These are phyloP conservation scores for Caenorhabditis sp. DNA, from an alignment of 2,888 invertebrate genomes.

Conservation along the genomic window DNA sequence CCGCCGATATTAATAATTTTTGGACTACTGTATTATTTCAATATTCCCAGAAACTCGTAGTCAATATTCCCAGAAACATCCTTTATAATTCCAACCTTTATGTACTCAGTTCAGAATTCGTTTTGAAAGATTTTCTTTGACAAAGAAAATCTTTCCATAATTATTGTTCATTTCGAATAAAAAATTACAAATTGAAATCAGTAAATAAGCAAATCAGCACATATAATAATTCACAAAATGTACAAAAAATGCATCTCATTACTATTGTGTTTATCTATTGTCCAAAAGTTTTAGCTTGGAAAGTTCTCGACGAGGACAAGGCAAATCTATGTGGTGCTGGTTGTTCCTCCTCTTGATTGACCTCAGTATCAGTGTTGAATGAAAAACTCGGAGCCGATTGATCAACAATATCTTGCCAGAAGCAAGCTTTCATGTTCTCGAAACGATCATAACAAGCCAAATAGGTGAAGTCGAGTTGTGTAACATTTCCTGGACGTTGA, in stretches of 20 bases:
- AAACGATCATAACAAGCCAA: conserved; percentile 59
- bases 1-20: too few species aligned
- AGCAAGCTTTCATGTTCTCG: conserved; percentile 62
- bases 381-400: conserved; percentile 31
- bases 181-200: not conserved
- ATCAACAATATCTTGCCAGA: conserved; percentile 54
- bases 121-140: too few species aligned
- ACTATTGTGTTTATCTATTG: conserved; percentile 17
- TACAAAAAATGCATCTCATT: not conserved
- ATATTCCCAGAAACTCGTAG: too few species aligned
- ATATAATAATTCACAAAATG: not conserved
- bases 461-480: conserved; percentile 60
- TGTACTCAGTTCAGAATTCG: too few species aligned
- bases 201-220: not conserved
- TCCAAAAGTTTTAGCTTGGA: conserved; percentile 43
- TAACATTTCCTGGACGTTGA: conserved; percentile 61
- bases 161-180: not conserved
- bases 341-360: conserved; percentile 14
- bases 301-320: conserved; percentile 21
- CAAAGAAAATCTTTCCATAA: not conserved
- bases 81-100: too few species aligned
- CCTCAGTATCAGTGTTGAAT: conserved; percentile 36
- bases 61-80: too few species aligned
- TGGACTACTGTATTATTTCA: too few species aligned
- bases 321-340: conserved; percentile 23